These are phyloP conservation scores for Thunnus albacares DNA, from an alignment of 2,797 vertebrate genomes.

Conservation along the genomic window DNA sequence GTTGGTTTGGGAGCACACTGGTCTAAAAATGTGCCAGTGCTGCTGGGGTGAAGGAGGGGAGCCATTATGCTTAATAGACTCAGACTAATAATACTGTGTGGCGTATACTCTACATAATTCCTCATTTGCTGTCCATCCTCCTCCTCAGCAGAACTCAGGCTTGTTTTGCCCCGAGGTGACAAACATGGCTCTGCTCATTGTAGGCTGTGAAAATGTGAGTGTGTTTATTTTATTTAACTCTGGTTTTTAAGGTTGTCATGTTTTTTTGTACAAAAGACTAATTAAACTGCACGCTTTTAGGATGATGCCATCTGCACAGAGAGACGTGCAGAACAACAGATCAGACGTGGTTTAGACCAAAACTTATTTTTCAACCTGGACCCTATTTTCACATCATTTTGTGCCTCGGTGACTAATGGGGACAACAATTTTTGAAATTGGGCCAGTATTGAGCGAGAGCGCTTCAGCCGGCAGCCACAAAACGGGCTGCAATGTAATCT, in stretches of 20 bases:
- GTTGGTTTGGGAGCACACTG: constrained; percentile 39
- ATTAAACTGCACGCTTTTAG: not conserved
- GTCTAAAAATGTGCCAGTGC: constrained; percentile 48
- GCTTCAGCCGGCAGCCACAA: too few species aligned
- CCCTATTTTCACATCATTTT: too few species aligned
- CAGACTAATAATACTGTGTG: constrained; percentile 59
- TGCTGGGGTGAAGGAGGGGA: constrained; percentile 54
- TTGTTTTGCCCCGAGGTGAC: constrained; percentile 58
- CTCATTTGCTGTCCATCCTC: constrained; percentile 59
- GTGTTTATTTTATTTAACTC: constrained; percentile 27
- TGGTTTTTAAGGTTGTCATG: constrained; percentile 17
- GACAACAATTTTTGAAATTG: too few species aligned
- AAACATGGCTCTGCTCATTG: constrained; percentile 40
- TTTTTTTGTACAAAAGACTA: not conserved
- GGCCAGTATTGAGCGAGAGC: too few species aligned
- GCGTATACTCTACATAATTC: constrained; percentile 57
- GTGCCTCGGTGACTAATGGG: too few species aligned
- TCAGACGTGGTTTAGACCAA: too few species aligned
- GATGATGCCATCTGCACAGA: not conserved
- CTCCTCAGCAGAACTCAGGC: constrained; percentile 47
- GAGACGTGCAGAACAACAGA: too few species aligned
- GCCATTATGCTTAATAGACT: constrained; percentile 70
- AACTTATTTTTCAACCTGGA: too few species aligned
- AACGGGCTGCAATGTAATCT: too few species aligned
- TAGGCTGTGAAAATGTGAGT: constrained; percentile 20